phyloP scores from a whole-genome alignment of 2,113 vertebrate species.

The Rhinopomastus cyanomelas region DNA sequence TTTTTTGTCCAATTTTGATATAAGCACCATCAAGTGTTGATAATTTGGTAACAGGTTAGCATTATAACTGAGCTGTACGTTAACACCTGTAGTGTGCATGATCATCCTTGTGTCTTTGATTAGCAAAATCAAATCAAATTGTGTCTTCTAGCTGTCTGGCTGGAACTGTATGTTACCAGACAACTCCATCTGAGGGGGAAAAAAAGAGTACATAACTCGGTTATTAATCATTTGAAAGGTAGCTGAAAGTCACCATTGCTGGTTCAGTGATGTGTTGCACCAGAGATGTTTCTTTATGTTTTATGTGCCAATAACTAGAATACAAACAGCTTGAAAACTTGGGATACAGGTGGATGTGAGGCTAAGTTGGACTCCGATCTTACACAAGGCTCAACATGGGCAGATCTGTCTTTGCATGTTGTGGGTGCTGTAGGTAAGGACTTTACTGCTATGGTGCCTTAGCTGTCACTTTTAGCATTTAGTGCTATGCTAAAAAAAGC shows the following conservation, averaged over 20 bases:
- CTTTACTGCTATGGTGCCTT: background rate
- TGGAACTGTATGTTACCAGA: background rate
- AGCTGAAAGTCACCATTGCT: background rate
- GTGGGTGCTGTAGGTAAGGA: background rate
- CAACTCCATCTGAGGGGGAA: background rate
- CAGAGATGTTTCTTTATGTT: background rate
- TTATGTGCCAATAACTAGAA: background rate
- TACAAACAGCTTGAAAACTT: background rate
- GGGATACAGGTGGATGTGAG: background rate
- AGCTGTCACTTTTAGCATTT: background rate
- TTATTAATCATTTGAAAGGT: background rate
- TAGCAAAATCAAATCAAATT: background rate
- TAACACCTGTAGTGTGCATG: fast-evolving
- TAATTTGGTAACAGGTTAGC: background rate
- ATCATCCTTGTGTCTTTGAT: background rate
- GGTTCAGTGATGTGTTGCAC: background rate
- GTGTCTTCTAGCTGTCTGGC: background rate
- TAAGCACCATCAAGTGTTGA: background rate
- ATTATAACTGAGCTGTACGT: background rate
- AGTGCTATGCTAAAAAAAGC: background rate
- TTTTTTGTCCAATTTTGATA: background rate
- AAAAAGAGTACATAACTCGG: background rate
- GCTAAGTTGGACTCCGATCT: background rate
- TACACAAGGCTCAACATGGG: background rate
- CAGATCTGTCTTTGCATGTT: background rate